A percentile compares a stretch with the other conserved stretches of the same genome.
Conservation (phyloP, 92 coral and sea anemone genomes). For the Galaxea fascicularis region DNA sequence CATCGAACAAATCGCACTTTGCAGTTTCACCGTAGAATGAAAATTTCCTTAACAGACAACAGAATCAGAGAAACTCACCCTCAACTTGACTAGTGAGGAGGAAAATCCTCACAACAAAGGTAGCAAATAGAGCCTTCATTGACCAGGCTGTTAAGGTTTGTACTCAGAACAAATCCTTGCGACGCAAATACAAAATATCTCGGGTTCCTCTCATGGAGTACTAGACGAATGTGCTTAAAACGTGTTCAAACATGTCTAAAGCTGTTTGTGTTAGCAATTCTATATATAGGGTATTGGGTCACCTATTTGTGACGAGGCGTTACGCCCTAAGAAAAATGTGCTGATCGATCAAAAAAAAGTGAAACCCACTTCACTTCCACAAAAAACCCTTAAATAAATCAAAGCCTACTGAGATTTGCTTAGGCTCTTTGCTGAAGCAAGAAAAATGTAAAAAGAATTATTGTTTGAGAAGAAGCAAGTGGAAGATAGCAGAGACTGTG, state of each 20-base stretch:
- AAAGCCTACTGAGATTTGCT: no score
- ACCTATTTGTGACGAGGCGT: not conserved
- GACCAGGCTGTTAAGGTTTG: not conserved
- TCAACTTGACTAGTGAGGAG: not conserved
- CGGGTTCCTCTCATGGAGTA: not conserved
- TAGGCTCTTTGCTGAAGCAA: no score
- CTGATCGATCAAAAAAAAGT: not conserved
- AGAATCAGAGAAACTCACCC: slow-evolving; percentile 6
- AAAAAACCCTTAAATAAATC: no score
- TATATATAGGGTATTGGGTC: slow-evolving; percentile 5
- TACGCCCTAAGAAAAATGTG: not conserved
- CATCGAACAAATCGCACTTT: no score
- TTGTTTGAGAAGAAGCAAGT: no score
- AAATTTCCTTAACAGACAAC: not conserved
- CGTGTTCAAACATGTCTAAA: slow-evolving; percentile 2
- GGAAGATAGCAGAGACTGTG: no score
- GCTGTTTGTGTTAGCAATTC: not conserved
- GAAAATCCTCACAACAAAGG: slow-evolving; percentile 6
- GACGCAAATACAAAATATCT: not conserved
- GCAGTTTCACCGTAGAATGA: not conserved
- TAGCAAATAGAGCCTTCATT: not conserved
- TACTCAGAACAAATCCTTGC: not conserved
- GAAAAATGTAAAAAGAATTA: no score
- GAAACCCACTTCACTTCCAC: not conserved
- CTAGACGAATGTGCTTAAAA: not conserved